Conservation (phyloP, 1,140 invertebrate genomes). For the Lasaia peninsularis region DNA sequence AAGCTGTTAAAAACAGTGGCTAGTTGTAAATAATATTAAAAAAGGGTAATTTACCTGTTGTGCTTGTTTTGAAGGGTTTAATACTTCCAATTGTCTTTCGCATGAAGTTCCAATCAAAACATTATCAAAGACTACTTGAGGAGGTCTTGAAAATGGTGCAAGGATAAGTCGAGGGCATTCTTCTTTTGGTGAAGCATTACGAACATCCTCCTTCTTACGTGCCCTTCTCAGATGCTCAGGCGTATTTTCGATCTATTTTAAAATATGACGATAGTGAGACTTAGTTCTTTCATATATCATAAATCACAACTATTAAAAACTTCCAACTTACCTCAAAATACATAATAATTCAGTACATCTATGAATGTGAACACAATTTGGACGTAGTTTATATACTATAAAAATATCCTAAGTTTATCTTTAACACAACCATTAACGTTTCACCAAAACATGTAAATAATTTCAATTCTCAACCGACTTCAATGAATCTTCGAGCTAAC, state of each 20-base stretch:
- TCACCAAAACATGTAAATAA: background rate
- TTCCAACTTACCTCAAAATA: slow-evolving; percentile 30
- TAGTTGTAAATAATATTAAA: slow-evolving; percentile 5
- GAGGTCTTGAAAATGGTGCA: slow-evolving; percentile 80
- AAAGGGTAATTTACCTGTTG: slow-evolving; percentile 69
- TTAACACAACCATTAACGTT: too few species aligned
- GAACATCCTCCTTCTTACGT: slow-evolving; percentile 30
- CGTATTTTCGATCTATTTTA: slow-evolving; percentile 68
- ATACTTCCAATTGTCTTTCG: slow-evolving; percentile 74
- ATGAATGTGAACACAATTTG: background rate
- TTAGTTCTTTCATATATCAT: background rate
- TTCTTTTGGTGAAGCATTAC: slow-evolving; percentile 49
- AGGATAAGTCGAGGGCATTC: slow-evolving; percentile 70
- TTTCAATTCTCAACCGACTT: background rate
- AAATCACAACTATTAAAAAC: too few species aligned
- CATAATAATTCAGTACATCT: slow-evolving; percentile 16
- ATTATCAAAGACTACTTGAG: slow-evolving; percentile 81
- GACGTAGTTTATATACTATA: too few species aligned
- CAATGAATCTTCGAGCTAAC: background rate
- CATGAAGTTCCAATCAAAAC: slow-evolving; percentile 76
- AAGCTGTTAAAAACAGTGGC: background rate
- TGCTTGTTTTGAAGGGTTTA: slow-evolving; percentile 77
- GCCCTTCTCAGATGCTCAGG: slow-evolving; percentile 57
- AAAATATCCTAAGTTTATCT: too few species aligned
- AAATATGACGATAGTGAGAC: background rate